Evolutionary conservation across 2,113 vertebrate species (phyloP), one percentile per base, ranked within the genome.

Genomic region (Planiliza haematocheilus): DNA sequence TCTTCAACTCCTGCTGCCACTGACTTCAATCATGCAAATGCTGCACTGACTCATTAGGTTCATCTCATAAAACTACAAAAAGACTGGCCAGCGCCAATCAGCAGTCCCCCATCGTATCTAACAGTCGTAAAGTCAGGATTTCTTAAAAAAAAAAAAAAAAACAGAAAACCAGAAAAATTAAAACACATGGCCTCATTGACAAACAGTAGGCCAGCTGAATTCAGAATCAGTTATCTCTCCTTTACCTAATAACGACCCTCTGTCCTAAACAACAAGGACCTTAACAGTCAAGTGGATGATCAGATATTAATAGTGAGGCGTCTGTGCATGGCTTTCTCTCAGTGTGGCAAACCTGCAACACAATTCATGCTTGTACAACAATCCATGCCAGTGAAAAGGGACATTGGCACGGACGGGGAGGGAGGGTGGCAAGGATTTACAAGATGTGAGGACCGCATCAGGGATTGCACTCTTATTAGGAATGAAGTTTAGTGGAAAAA

Each of bases 81-180:
- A 75, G 48, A 74, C 55, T 66, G 71, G n/a, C 61, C 41, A 50
- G 38, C 72, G 70, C 34, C 45, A 36, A 7, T 63, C 16, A 41
- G 61, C 16, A 41, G 61, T 61, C 42, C 55, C 55, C 11, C 49
- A 49, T 80, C 13, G 37, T 37, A 80, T 64, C 75, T 57, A 88
- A 84, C 90, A 93, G 92, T 94, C 89, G 77, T 90, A 58, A 81
- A 89, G 88, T 90, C 86, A 39, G 79, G 38, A 57, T 65, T 16
- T 17, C 5, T 30, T 30, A 3, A 30, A 30, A 52, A 24, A 55
- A 42, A 11, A 24, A 75, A 57, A 46, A 64, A 64, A 64, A 16
- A 21, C 45, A 20, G 21, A 50, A 48, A 42, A 63, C n/a, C n/a
- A n/a, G n/a, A n/a, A n/a, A n/a, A n/a, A n/a, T n/a, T n/a, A 48